Base-by-base conservation (phyloP, 2,797 vertebrate genomes). In the Bovichtus diacanthus region DNA sequence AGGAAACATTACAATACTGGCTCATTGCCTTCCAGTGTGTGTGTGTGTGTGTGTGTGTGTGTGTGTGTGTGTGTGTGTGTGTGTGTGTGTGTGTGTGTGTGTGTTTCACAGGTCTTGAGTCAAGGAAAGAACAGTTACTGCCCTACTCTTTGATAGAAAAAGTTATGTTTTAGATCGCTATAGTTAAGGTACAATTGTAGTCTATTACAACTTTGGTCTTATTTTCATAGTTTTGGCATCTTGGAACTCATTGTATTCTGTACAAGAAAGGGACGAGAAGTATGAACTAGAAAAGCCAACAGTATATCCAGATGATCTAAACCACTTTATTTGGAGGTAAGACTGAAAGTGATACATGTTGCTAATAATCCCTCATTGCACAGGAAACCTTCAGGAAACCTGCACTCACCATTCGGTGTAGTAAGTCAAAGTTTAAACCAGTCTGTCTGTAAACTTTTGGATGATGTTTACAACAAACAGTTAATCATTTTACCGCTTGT, bases 1-100 rank as follows among this genome's bases (percentile, higher is more conserved):
- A 79, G 80, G 80, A 86, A 87, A 70, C 59, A 15, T 16, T 71
- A 43, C 68, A 83, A 76, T 63, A 76, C 47, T 21, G 6, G 41
- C 36, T 31, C 36, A 2, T 2, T 34, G 25, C 9, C 44, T 60
- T 44, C 8, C 63, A 46, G 44, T 44, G 16, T 55, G 25, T 55
- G 27, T 67, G 54, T 46, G 44, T 39, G 62, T 46, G 29, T 34
- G 53, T 43, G 55, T 5, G 25, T 54, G 36, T 27, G 25, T 6
- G 43, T 34, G 49, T 53, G 46, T 38, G 21, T 53, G n/a, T 23
- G 39, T 36, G 34, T 44, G 60, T 47, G 55, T 23, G 55, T 38
- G n/a, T 58, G 36, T 46, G 43, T 46, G 44, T 46, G 44, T 46
- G 44, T 46, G 43, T 46, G 41, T 44, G 43, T 44, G 43, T 44